Percentiles rank a stretch among this genome's conserved stretches.
Conservation (phyloP, 2,113 vertebrate species). For the Calyptommatus sinebrachiatus region DNA sequence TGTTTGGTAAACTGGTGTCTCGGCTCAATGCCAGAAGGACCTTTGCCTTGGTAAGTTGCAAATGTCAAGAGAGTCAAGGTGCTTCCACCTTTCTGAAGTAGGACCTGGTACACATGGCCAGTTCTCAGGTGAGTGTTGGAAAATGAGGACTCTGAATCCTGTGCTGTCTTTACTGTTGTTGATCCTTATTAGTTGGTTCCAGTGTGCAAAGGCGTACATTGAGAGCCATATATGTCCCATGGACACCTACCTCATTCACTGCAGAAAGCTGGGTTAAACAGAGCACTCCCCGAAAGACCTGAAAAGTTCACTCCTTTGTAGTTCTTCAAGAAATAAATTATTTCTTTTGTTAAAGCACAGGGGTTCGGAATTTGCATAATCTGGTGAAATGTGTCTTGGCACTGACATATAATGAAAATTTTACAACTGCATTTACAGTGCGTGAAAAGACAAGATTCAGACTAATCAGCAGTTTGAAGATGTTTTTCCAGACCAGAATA, state of each 20-base stretch:
- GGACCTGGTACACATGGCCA: no score
- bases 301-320: background rate
- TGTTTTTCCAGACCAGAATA: conserved; percentile 36
- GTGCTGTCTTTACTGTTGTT: no score
- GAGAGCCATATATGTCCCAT: background rate
- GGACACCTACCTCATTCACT: background rate
- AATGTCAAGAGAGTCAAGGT: no score
- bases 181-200: no score
- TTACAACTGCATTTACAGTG: conserved; percentile 46
- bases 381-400: conserved; percentile 27
- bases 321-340: background rate
- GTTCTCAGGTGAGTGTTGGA: no score
- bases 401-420: conserved; percentile 55
- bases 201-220: background rate
- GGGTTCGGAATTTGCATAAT: conserved; percentile 38
- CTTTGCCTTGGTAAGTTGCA: no score
- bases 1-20: no score
- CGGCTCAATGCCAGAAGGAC: no score
- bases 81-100: no score
- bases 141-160: no score
- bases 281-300: background rate
- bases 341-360: conserved; percentile 24
- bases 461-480: conserved; percentile 59
- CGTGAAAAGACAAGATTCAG: conserved; percentile 42
- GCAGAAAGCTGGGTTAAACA: background rate